A percentile compares a stretch with the other conserved stretches of the same genome.
Conservation (phyloP, 2,888 invertebrate genomes). For the Metacarcinus magister region DNA sequence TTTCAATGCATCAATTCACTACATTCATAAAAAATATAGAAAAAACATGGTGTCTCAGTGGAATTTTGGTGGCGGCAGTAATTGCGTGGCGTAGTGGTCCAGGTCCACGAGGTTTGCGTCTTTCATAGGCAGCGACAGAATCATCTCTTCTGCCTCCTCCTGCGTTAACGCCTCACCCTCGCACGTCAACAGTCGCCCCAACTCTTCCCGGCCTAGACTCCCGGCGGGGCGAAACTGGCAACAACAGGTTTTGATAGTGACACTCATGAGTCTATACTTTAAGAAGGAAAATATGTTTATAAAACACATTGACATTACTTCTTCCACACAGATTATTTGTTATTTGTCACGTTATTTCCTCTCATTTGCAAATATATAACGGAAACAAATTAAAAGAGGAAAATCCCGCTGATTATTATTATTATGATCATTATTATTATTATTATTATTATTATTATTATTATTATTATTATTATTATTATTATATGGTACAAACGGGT, state of each 20-base stretch:
- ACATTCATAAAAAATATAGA: background rate
- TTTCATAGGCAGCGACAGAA: constrained; percentile 75
- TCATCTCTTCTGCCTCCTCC: constrained; percentile 79
- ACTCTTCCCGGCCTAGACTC: constrained; percentile 71
- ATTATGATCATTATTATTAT: too few species aligned
- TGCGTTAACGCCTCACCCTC: constrained; percentile 76
- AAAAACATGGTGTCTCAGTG: background rate
- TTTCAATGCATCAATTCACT: background rate
- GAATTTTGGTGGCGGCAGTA: constrained; percentile 64
- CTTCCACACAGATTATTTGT: too few species aligned
- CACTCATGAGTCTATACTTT: background rate
- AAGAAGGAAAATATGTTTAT: too few species aligned
- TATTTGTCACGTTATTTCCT: too few species aligned
- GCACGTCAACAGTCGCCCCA: constrained; percentile 71
- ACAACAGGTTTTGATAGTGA: background rate
- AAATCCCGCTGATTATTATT: too few species aligned
- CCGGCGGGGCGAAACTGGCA: constrained; percentile 77
- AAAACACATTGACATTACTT: too few species aligned
- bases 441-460: too few species aligned
- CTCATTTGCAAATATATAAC: too few species aligned
- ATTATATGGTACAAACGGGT: too few species aligned
- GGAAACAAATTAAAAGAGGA: too few species aligned
- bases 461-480: too few species aligned
- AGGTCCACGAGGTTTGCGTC: constrained; percentile 76
- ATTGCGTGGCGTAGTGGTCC: constrained; percentile 76